A percentile compares a stretch with the other conserved stretches of the same genome.
Evolutionary conservation across 92 coral and sea anemone species (phyloP).

Genomic region (Anthopleura xanthogrammica): DNA sequence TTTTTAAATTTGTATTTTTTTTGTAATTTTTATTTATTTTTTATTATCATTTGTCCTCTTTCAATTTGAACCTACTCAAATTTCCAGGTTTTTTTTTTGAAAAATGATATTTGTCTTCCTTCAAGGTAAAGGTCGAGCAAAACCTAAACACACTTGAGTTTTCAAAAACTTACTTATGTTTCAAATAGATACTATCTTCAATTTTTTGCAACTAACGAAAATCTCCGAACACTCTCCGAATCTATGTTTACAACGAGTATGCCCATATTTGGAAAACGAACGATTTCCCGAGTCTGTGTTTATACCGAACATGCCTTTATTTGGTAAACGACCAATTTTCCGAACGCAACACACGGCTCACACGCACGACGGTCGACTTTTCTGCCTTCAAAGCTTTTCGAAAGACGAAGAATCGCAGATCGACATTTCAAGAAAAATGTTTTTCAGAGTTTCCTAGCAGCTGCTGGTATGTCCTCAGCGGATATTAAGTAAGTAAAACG

Average conservation of each 20-base stretch:
- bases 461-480: slow-evolving; percentile 54
- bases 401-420: slow-evolving; percentile 5
- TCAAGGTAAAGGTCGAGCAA: too few species aligned
- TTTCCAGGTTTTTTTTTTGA: too few species aligned
- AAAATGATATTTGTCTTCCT: too few species aligned
- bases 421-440: slow-evolving; percentile 22
- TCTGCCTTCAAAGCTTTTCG: neutral
- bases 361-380: too few species aligned
- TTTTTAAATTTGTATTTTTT: too few species aligned
- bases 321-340: slow-evolving; percentile 44
- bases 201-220: neutral
- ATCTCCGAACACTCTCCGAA: neutral
- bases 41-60: too few species aligned
- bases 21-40: too few species aligned
- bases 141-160: neutral
- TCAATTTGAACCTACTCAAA: too few species aligned
- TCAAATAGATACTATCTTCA: too few species aligned
- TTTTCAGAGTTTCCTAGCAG: slow-evolving; percentile 44
- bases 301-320: slow-evolving; percentile 43
- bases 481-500: slow-evolving; percentile 50
- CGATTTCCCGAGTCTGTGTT: neutral
- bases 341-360: too few species aligned
- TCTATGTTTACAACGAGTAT: slow-evolving; percentile 6
- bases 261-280: neutral
- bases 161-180: too few species aligned